Evolutionary conservation across 1,140 invertebrate genomes (phyloP).

Genomic region (Diachasma alloeum): DNA sequence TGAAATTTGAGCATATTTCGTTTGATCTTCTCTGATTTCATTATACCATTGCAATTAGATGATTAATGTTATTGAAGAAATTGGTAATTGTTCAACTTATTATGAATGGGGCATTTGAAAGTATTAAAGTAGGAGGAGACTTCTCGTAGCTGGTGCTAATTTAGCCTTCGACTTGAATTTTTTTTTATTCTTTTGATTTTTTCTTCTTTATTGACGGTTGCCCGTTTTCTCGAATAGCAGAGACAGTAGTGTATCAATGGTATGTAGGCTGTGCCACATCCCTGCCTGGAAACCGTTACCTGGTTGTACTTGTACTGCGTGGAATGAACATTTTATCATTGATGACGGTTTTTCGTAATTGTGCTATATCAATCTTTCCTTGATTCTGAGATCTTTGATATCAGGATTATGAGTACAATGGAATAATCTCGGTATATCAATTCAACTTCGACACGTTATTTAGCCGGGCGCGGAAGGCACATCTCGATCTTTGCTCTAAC

Average conservation of each 20-base stretch:
- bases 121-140: not conserved
- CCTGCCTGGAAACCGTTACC: constrained; percentile 63
- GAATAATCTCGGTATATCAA: not conserved
- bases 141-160: not conserved
- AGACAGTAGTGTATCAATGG: constrained; percentile 44
- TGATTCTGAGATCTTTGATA: not conserved
- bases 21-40: too few relatives aligned
- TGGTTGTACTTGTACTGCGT: constrained; percentile 55
- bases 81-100: too few relatives aligned
- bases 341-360: not conserved
- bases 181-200: constrained; percentile 14
- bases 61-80: too few relatives aligned
- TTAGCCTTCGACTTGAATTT: not conserved
- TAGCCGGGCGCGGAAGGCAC: too few relatives aligned
- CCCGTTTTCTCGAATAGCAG: constrained; percentile 33
- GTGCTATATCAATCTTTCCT: not conserved
- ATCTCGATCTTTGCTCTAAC: too few relatives aligned
- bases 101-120: too few relatives aligned
- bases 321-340: constrained; percentile 35
- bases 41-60: too few relatives aligned
- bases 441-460: not conserved
- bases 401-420: not conserved
- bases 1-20: too few relatives aligned
- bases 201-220: constrained; percentile 29
- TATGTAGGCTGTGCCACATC: constrained; percentile 65